These are phyloP conservation scores for Cyprinodon diabolis DNA, from an alignment of 2,797 vertebrate genomes.

Conservation along the genomic window DNA sequence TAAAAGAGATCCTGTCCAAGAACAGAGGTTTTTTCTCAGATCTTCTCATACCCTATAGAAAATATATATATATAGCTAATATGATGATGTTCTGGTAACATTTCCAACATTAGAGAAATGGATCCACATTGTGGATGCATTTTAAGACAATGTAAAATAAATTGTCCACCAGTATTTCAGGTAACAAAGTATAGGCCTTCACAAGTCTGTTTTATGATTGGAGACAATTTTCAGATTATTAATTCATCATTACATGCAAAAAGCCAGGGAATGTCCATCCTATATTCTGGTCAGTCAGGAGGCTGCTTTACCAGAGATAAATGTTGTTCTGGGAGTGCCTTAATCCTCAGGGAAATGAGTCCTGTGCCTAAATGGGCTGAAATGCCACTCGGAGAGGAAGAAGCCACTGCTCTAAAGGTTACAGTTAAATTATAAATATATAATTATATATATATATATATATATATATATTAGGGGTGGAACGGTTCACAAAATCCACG, in stretches of 20 bases:
- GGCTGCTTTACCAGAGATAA: background rate
- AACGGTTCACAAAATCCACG: too few species aligned
- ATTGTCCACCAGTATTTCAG: background rate
- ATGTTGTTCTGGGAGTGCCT: background rate
- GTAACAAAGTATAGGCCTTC: background rate
- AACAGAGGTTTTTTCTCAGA: background rate
- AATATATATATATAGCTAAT: background rate
- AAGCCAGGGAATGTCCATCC: background rate
- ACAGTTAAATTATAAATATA: background rate
- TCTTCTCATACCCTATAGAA: background rate
- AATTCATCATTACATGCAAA: background rate
- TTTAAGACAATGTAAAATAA: too few species aligned
- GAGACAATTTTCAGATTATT: background rate
- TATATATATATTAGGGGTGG: too few species aligned
- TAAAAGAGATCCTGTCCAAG: slow-evolving; percentile 8
- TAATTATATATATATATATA: too few species aligned
- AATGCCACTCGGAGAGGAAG: too few species aligned
- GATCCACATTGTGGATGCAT: too few species aligned
- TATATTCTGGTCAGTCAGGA: background rate
- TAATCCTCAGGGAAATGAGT: too few species aligned
- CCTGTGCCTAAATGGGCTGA: too few species aligned
- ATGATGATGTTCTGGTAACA: too few species aligned
- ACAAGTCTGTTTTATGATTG: too few species aligned
- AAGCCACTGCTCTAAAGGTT: background rate
- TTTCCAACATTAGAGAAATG: too few species aligned